These are phyloP conservation scores for Antigone vipio DNA, from an alignment of 2,113 vertebrate genomes.

Conservation along the genomic window DNA sequence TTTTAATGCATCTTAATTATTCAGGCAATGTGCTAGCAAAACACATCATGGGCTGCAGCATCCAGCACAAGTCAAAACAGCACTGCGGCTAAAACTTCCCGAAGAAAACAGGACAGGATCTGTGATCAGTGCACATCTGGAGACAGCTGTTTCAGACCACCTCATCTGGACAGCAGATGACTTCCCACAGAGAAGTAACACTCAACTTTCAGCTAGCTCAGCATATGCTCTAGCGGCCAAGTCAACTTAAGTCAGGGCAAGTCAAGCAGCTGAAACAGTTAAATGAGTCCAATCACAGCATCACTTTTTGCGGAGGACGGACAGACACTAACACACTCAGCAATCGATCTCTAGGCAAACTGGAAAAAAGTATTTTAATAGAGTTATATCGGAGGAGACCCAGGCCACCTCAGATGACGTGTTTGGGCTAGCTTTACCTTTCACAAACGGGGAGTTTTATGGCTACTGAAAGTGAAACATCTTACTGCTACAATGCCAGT, in stretches of 20 bases:
- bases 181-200: background rate
- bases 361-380: background rate
- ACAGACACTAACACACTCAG: background rate
- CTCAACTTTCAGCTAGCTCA: background rate
- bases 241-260: background rate
- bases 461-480: background rate
- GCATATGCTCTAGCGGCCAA: background rate
- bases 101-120: background rate
- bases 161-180: background rate
- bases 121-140: background rate
- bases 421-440: background rate
- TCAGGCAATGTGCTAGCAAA: slow-evolving; percentile 52
- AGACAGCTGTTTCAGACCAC: background rate
- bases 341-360: background rate
- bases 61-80: background rate
- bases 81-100: slow-evolving; percentile 11
- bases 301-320: background rate
- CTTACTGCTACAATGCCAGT: background rate
- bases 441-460: background rate
- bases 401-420: background rate
- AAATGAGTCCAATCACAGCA: background rate
- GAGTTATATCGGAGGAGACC: background rate
- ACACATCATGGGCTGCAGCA: background rate
- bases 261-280: background rate
- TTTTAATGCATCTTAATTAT: slow-evolving; percentile 77